Evolutionary conservation across 2,113 vertebrate species (phyloP), one percentile per base, ranked within the genome.

Genomic region (Tychaedon coryphoeus): DNA sequence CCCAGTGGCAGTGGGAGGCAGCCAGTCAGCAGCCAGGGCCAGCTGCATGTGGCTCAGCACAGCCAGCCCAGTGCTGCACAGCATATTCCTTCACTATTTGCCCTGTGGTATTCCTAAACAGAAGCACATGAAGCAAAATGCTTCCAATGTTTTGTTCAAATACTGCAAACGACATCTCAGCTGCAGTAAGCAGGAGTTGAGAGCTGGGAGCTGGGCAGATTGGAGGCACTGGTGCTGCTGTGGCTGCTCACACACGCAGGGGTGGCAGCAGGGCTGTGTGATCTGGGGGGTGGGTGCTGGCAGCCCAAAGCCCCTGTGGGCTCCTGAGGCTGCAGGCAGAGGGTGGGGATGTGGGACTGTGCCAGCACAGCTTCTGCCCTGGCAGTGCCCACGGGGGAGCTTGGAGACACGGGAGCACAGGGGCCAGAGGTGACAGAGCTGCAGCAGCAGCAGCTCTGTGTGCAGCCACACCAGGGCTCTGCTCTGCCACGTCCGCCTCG

Each of bases 371-470:
- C 34, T 31, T 47, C 81, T 62, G 45, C 22, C 65, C 70, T 2
- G 15, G 69, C 48, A 69, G 33, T 2, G 1, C 38, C 77, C 4
- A 0, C 0, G 13, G 26, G 19, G n/a, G 26, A 84, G 45, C 64
- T 8, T 3, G 12, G 42, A 43, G 54, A n/a, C 43, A 6, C 0
- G 0, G 31, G 53, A 54, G 62, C 4, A 0, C 4, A 3, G 50
- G 42, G 47, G 29, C 47, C 58, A 1, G 8, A 23, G 56, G 5
- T 0, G 1, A 8, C 0, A 0, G 33, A 12, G 62, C 53, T 18
- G 82, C 78, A 26, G 56, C 1, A 3, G 14, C 1, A 4, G 18
- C 1, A 5, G 33, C 47, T 50, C 50, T 4, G 9, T 9, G 34
- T 12, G 7, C 19, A 5, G 36, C 70, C 76, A 6, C 4, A 5